Base-by-base conservation (phyloP, 1,140 invertebrate genomes). In the Pseudomyrmex concolor region DNA sequence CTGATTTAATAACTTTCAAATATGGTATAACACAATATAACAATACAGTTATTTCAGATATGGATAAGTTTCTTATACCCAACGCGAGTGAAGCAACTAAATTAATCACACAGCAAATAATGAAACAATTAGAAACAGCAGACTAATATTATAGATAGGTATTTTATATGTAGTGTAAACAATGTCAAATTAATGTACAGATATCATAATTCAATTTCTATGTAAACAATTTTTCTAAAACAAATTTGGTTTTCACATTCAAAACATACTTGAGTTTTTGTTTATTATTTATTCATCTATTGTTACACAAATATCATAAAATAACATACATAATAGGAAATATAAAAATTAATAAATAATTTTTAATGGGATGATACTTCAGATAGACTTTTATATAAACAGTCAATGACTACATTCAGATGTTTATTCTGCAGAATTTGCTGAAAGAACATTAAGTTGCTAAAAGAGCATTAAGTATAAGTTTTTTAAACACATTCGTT, bases 1-100 rank as follows among this genome's bases (percentile, higher is more conserved):
- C 98, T 0, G 98, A 99, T 93, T 94, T 99, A 80, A 99, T 99
- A 82, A 99, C 98, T 3, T 99, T 99, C 92, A 99, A 99, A 93
- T 98, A 98, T 91, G 98, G 98, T 15, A 95, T 96, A 45, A 91
- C 90, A 50, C 96, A 96, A 64, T 95, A 96, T 90, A 97, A 96
- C 45, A 97, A 97, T 81, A 96, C 96, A 25, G 93, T 97, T 67
- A 97, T 98, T 70, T 96, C 96, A 0, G 98, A 98, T 93, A 97
- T 98, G 96, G 98, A 99, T 94, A 96, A 97, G 85, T 98, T 99
- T 95, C 94, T 98, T 70, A 98, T 99, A 91, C 97, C 98, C 13
- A 97, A 98, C 92, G 98, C 98, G n/a, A 96, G 96, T 68, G 96
- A 98, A 94, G 98, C 98, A 12, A 99, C 98, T 2, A 97, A 97